These are phyloP conservation scores for Bursaphelenchus okinawaensis DNA, from an alignment of 2,888 invertebrate genomes.

Conservation along the genomic window DNA sequence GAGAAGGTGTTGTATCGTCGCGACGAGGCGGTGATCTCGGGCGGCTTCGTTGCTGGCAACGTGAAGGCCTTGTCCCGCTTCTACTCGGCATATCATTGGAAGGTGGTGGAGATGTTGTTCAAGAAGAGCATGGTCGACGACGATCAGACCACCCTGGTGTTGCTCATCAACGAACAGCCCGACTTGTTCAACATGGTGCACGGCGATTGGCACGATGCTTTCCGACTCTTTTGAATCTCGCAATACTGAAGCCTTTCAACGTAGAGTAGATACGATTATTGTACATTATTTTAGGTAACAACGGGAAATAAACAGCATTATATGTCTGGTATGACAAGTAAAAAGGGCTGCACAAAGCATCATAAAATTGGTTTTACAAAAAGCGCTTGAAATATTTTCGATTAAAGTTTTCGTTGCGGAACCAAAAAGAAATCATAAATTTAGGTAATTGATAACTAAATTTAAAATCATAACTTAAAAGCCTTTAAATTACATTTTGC, in stretches of 20 bases:
- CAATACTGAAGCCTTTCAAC: not conserved
- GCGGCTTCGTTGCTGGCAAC: constrained; percentile 31
- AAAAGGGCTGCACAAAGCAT: too few relatives aligned
- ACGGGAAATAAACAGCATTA: too few relatives aligned
- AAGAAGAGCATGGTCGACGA: constrained; percentile 50
- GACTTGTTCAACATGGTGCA: constrained; percentile 51
- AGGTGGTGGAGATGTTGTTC: constrained; percentile 25
- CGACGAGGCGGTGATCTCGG: constrained; percentile 36
- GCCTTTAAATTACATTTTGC: too few relatives aligned
- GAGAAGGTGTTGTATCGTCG: constrained; percentile 48
- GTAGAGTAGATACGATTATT: too few relatives aligned
- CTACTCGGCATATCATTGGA: constrained; percentile 36
- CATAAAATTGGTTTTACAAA: too few relatives aligned
- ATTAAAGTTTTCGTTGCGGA: too few relatives aligned
- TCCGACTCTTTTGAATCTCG: constrained; percentile 41
- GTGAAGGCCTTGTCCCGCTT: constrained; percentile 17
- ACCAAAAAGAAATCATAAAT: too few relatives aligned
- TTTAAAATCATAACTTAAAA: too few relatives aligned
- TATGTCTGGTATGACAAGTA: too few relatives aligned
- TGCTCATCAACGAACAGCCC: constrained; percentile 54
- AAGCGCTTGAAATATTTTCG: too few relatives aligned
- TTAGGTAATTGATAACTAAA: too few relatives aligned
- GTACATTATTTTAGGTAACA: too few relatives aligned
- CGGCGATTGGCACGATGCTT: constrained; percentile 58
- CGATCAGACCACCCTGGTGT: constrained; percentile 57